Evolutionary conservation across 2,888 invertebrate species (phyloP), one percentile per base, ranked within the genome.

Genomic region (Rugalucina vietnamica): DNA sequence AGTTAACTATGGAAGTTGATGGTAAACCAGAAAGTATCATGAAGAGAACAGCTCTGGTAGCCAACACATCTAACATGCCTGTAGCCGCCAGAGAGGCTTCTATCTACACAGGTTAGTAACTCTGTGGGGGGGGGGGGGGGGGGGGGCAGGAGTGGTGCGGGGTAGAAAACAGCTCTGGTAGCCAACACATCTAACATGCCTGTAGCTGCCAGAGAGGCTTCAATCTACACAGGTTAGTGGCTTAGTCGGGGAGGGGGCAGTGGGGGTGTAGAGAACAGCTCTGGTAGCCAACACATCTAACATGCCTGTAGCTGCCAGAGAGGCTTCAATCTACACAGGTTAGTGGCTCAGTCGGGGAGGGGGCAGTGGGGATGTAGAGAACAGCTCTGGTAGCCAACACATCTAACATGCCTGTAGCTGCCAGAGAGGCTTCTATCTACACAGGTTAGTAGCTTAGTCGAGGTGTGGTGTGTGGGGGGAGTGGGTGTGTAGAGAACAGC

Each of bases 161-260:
- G n/a, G 99, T 99, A 99, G 96, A 97, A 99, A 95, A 99, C 99
- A 1, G 98, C 99, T 50, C 96, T 99, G 84, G 99, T 99, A 29
- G 99, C 99, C 93, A 99, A 99, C 96, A 99, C 99, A 43, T 99
- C 99, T 89, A 99, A 99, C 97, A 99, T 99, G 99, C 99, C 99
- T 94, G 99, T 99, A 88, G 99, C 99, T 93, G 99, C 99, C 95
- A 97, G 99, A 95, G 99, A 99, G 96, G 99, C 99, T 85, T 99
- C 99, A 95, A 99, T 99, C 95, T 99, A 99, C 95, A 99, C 99
- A 85, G 98, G 96, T 95, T n/a, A n/a, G n/a, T n/a, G n/a, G n/a
- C n/a, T n/a, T n/a, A n/a, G n/a, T n/a, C n/a, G n/a, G n/a, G n/a
- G n/a, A n/a, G n/a, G n/a, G n/a, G n/a, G n/a, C n/a, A n/a, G n/a